Percentiles rank a stretch among this genome's conserved stretches.
phyloP scores from a whole-genome alignment of 2,797 vertebrate genomes.

The Thamnophis elegans region DNA sequence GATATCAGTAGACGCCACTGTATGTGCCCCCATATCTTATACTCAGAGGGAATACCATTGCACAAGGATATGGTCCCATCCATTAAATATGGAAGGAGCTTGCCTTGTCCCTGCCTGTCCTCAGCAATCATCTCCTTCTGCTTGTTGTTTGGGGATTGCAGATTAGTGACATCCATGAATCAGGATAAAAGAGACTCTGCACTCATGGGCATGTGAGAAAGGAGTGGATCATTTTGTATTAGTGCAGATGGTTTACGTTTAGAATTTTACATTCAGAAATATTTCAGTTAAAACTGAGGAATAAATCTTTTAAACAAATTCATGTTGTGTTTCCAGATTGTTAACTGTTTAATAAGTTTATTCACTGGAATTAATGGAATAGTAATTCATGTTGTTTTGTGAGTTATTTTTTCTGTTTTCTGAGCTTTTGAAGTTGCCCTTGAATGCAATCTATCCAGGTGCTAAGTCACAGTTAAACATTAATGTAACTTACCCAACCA shows the following conservation, averaged over 20 bases:
- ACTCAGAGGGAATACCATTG: neutral
- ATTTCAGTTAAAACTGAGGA: neutral
- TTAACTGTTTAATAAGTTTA: neutral
- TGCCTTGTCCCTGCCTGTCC: neutral
- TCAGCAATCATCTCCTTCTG: neutral
- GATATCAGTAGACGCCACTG: neutral
- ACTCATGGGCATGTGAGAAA: neutral
- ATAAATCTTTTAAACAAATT: neutral
- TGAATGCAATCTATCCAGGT: slow-evolving; percentile 4
- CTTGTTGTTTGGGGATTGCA: neutral
- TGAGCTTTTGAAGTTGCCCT: neutral
- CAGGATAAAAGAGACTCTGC: neutral
- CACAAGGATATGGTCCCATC: neutral
- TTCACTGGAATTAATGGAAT: neutral
- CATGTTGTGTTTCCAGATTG: neutral
- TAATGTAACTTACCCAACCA: slow-evolving; percentile 63
- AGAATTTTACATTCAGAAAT: neutral
- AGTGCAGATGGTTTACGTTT: neutral
- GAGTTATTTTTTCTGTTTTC: neutral
- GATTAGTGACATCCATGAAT: neutral
- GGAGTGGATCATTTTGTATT: neutral
- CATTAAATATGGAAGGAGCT: neutral
- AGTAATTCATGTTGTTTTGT: neutral
- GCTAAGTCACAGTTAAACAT: neutral
- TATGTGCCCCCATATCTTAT: neutral